Conservation (phyloP, 2,888 invertebrate genomes). For the Odontothrips loti region DNA sequence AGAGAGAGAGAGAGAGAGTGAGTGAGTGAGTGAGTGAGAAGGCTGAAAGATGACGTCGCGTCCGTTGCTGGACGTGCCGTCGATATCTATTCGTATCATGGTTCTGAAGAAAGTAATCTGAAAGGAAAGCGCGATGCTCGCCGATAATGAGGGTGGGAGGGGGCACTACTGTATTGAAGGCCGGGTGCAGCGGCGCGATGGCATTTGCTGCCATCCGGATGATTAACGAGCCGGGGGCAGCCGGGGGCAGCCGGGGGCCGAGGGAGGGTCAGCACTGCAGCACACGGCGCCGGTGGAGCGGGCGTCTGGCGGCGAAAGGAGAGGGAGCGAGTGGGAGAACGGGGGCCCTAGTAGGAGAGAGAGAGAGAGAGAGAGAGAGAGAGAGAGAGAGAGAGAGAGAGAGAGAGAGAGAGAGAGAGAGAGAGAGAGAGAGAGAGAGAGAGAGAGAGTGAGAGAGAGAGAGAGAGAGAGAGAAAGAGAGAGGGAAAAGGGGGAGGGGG, state of each 20-base stretch:
- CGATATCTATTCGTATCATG: too few relatives aligned
- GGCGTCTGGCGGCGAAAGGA: neutral
- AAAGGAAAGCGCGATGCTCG: too few relatives aligned
- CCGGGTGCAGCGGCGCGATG: neutral
- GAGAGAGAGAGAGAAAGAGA: neutral
- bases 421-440: neutral
- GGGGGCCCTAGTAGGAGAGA: too few relatives aligned
- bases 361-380: too few relatives aligned
- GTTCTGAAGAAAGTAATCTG: too few relatives aligned
- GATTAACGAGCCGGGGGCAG: neutral
- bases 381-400: too few relatives aligned
- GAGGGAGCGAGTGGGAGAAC: neutral
- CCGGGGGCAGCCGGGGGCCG: too few relatives aligned
- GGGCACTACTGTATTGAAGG: neutral
- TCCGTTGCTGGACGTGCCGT: too few relatives aligned
- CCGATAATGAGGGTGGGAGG: too few relatives aligned
- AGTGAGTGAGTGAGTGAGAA: neutral
- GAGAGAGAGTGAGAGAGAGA: neutral
- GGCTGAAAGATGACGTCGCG: neutral
- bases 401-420: neutral
- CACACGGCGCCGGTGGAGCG: too few relatives aligned
- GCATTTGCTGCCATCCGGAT: neutral
- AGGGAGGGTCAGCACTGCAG: too few relatives aligned
- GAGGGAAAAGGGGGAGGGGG: too few relatives aligned
- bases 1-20: neutral